Base-by-base conservation (phyloP, 1,140 invertebrate species). In the Acromyrmex echinatior region DNA sequence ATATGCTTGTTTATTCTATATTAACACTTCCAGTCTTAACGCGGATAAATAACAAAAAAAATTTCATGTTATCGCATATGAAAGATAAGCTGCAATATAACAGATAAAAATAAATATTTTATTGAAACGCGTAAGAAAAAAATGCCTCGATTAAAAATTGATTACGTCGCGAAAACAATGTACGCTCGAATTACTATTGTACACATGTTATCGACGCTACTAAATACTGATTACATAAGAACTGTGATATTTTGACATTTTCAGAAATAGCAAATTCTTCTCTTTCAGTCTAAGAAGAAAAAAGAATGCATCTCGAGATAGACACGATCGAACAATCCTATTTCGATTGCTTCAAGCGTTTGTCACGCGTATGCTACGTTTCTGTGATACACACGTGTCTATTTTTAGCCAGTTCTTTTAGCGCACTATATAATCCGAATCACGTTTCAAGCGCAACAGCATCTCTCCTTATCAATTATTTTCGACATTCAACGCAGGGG, bases 381-480 rank as follows among this genome's bases (percentile, higher is more conserved):
- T 62, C 70, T 62, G 12, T 21, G 18, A 39, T 56, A 73, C 5
- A 35, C 70, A 35, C 70, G 56, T 51, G 25, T 51, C 70, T 84
- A 84, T 84, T 84, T 84, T 84, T 84, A 84, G 70, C 25, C 28
- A 4, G 25, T 63, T 62, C 31, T 70, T 62, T 76, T 18, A 51
- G 31, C 39, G 21, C 16, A 21, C 14, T 56, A 60, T 5, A 12
- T 60, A 39, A 63, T 39, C 56, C 70, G 70, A 76, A 82, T 74
- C 70, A 45, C 68, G 25, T 63, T 76, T 84, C 28, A 18, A 73
- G 14, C 18, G 10, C 25, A 49, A 0, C 45, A 70, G 21, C 49
- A 58, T 70, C 65, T 71, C 51, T 68, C 14, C 31, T 63, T 56
- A 53, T 81, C 35, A 31, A 56, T 45, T 53, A 14, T 16, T 35